Conservation (phyloP, 2,113 vertebrate species). For the Otolemur garnettii region DNA sequence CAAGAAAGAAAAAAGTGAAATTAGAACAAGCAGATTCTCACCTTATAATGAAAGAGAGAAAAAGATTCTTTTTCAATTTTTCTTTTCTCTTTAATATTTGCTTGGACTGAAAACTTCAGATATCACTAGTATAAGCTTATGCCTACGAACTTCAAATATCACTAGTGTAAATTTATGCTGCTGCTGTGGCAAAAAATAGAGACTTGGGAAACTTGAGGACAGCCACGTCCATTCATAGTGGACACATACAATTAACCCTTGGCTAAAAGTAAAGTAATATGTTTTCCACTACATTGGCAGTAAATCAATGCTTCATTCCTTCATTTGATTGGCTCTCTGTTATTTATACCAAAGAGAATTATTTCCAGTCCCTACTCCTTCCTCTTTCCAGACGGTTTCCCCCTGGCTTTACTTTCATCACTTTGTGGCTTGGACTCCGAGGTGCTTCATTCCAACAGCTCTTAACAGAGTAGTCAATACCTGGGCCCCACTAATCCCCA, state of each 20-base stretch:
- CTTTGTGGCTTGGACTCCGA: background rate
- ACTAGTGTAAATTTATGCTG: background rate
- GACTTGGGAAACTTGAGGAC: background rate
- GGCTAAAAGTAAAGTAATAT: background rate
- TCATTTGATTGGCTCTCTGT: background rate
- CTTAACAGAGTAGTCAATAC: background rate
- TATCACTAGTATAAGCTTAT: background rate
- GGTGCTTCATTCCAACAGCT: background rate
- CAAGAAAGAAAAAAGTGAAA: conserved; percentile 72
- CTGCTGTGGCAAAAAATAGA: background rate
- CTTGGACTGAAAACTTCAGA: background rate
- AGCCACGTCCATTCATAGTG: background rate
- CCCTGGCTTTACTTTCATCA: background rate
- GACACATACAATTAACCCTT: background rate
- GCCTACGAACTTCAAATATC: background rate
- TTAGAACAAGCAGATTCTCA: background rate
- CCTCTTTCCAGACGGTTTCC: background rate
- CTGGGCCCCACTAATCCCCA: background rate
- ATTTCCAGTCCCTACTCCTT: background rate
- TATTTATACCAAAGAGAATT: background rate
- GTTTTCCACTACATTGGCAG: background rate
- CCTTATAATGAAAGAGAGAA: conserved; percentile 34
- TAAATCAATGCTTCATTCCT: background rate
- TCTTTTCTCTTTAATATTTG: conserved; percentile 31
- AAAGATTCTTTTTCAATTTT: background rate